These are phyloP conservation scores for Laticauda laticaudata DNA, from an alignment of 2,113 vertebrate genomes.

Conservation along the genomic window DNA sequence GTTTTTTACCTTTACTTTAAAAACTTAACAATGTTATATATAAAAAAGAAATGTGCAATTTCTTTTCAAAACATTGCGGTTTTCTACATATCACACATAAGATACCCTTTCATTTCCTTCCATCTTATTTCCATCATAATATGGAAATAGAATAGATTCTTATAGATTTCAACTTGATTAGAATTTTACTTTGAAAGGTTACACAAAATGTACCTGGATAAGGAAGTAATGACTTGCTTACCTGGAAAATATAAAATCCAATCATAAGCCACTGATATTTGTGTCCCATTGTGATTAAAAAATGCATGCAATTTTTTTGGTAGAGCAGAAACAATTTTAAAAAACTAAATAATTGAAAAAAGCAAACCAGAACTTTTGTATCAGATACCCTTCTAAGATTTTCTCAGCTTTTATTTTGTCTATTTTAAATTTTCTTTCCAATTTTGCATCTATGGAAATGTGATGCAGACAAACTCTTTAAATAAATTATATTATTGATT, in stretches of 20 bases:
- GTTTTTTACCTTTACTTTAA: background rate
- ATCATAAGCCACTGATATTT: background rate
- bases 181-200: background rate
- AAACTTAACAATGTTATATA: background rate
- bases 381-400: background rate
- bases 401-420: background rate
- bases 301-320: background rate
- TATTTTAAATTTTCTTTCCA: background rate
- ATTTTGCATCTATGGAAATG: background rate
- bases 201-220: background rate
- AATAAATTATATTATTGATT: background rate
- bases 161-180: constrained; percentile 1
- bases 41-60: background rate
- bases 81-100: background rate
- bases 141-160: background rate
- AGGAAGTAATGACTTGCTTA: background rate
- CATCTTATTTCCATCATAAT: background rate
- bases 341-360: background rate
- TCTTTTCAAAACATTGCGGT: background rate
- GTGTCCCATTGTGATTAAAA: background rate
- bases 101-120: background rate
- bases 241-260: background rate
- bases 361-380: background rate
- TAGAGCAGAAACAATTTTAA: background rate
- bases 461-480: background rate